These are phyloP conservation scores for Platysteira castanea DNA, from an alignment of 2,113 vertebrate species.

Conservation along the genomic window DNA sequence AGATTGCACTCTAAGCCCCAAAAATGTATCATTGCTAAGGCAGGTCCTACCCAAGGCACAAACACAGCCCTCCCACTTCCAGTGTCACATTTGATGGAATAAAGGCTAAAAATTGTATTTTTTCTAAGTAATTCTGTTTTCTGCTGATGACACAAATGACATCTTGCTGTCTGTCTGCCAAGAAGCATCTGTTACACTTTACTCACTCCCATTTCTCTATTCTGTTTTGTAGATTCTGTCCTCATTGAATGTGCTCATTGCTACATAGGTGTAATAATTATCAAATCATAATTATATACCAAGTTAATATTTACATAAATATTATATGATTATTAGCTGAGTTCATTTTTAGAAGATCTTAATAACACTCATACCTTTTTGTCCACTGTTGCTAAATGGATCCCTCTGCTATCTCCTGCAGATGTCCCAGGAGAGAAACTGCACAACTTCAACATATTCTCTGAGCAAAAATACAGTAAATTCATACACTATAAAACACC, in stretches of 20 bases:
- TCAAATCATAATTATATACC: not conserved
- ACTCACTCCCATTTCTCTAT: not conserved
- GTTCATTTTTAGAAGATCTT: not conserved
- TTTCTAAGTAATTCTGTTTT: not conserved
- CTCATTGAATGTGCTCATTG: not conserved
- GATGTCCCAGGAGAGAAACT: not conserved
- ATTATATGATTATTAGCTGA: not conserved
- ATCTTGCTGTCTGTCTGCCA: not conserved
- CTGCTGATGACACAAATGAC: not conserved
- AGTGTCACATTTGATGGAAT: not conserved
- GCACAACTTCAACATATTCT: not conserved
- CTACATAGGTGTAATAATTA: not conserved
- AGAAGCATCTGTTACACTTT: not conserved
- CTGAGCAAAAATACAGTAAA: not conserved
- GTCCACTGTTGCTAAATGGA: not conserved
- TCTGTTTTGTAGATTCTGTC: not conserved
- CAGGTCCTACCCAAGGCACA: not conserved
- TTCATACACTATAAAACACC: not conserved
- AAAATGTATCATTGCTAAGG: not conserved
- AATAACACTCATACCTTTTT: not conserved
- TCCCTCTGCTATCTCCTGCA: not conserved
- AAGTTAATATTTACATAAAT: not conserved
- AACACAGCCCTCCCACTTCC: not conserved
- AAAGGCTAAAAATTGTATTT: fast-evolving
- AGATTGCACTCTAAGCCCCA: not conserved